Percentiles rank a stretch among this genome's conserved stretches.
These are phyloP conservation scores for Lucilia sericata DNA, from an alignment of 1,140 invertebrate species.

Conservation along the genomic window DNA sequence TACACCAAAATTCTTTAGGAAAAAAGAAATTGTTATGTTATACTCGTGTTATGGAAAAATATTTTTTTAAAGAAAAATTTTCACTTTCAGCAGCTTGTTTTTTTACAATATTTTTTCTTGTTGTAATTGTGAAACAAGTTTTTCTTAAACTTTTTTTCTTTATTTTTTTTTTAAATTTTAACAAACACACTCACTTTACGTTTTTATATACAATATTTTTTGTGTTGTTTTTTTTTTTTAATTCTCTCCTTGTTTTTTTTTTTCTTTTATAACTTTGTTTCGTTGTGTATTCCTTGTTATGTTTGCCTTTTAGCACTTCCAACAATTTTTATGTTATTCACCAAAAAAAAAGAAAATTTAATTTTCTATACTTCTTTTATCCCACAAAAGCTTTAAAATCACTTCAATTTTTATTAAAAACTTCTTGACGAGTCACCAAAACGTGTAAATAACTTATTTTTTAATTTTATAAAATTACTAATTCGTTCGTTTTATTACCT, in stretches of 20 bases:
- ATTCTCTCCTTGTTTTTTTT: constrained; percentile 19
- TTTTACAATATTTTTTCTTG: neutral
- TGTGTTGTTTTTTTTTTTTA: neutral
- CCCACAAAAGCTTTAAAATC: neutral
- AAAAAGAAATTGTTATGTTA: neutral
- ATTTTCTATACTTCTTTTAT: neutral
- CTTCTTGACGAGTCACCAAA: no score
- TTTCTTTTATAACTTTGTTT: neutral
- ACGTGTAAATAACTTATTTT: neutral
- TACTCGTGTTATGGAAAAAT: constrained; percentile 3
- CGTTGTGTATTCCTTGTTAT: constrained; percentile 20
- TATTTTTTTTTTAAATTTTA: neutral
- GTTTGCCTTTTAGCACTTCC: neutral
- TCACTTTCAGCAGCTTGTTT: constrained; percentile 24
- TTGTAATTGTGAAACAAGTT: constrained; percentile 24
- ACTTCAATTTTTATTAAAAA: neutral
- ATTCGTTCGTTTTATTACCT: neutral
- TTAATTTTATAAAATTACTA: neutral
- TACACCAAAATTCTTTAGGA: neutral
- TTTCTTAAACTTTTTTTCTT: neutral
- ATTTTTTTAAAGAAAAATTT: constrained; percentile 26
- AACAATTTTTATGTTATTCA: constrained; percentile 18
- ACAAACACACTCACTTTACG: neutral
- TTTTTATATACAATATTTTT: constrained; percentile 13
- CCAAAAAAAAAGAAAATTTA: neutral